Evolutionary conservation across 2,797 vertebrate species (phyloP), one percentile per base, ranked within the genome.

Genomic region (Monodelphis domestica): DNA sequence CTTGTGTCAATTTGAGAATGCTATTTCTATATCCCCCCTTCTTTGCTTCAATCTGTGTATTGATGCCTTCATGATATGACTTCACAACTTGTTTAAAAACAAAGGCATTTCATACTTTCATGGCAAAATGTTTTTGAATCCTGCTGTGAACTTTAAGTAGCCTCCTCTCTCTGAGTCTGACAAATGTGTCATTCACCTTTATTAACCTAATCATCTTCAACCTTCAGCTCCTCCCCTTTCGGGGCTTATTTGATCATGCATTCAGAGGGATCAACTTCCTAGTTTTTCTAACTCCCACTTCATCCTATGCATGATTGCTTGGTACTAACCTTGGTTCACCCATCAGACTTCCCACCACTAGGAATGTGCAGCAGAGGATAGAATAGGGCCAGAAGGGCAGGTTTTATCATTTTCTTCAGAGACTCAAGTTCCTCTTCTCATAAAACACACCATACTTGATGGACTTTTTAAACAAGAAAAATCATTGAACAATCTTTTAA

Each of bases 401-500:
- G 11, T 30, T 96, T 70, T 54, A 50, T 91, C 88, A 45, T 91
- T 93, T 94, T 57, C 54, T 91, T 90, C 33, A 90, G 89, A 92
- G 53, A 90, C 38, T 89, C 59, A 93, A 93, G 84, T 87, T 90
- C 91, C 52, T 93, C 28, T 54, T 21, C 30, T 94, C 9, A 63
- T 54, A 91, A 92, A 95, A 89, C 12, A 59, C 87, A 53, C 50
- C 24, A 90, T 56, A 53, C 0, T 94, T 95, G 88, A 87, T 70
- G 87, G 33, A n/a, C 0, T 50, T 92, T 26, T 88, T 89, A 90
- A n/a, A 56, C 50, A 57, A 28, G n/a, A 21, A 95, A 53, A 88
- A 91, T 57, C 84, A 89, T 45, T 78, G 54, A 87, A 53, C 84
- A 87, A 92, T 97, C 92, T 89, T 90, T 89, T 94, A 91, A 93